phyloP scores from a whole-genome alignment of 2,888 invertebrate genomes.

The Apocheima hispidaria region DNA sequence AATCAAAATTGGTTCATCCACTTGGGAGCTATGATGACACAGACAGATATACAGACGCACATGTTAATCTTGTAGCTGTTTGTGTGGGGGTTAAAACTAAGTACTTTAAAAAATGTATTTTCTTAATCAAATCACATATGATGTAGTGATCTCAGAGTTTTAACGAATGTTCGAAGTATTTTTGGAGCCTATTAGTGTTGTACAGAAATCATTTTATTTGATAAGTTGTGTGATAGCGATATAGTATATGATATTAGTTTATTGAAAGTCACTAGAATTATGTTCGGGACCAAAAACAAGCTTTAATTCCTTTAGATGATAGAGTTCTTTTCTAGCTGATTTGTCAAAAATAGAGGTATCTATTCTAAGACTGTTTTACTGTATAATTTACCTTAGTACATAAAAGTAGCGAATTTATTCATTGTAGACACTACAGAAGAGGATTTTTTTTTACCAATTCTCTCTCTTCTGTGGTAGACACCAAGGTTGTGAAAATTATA shows the following conservation, averaged over 20 bases:
- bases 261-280: conserved; percentile 57
- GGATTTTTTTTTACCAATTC: no score
- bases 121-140: conserved; percentile 37
- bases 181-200: conserved; percentile 59
- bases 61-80: no score
- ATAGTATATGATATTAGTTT: conserved; percentile 69
- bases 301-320: conserved; percentile 62
- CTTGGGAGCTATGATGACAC: no score
- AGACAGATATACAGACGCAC: no score
- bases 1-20: no score
- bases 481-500: conserved; percentile 27
- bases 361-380: conserved; percentile 8
- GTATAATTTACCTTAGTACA: background rate
- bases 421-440: no score
- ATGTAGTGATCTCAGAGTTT: conserved; percentile 78
- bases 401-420: conserved; percentile 19
- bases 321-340: conserved; percentile 1
- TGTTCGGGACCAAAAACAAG: conserved; percentile 71
- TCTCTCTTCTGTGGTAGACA: no score
- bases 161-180: conserved; percentile 62
- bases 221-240: conserved; percentile 76
- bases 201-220: conserved; percentile 55
- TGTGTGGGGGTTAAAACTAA: no score
- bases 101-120: no score
- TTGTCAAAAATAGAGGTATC: background rate